Conservation (phyloP, 2,113 vertebrate species). For the Myrmecobius fasciatus region DNA sequence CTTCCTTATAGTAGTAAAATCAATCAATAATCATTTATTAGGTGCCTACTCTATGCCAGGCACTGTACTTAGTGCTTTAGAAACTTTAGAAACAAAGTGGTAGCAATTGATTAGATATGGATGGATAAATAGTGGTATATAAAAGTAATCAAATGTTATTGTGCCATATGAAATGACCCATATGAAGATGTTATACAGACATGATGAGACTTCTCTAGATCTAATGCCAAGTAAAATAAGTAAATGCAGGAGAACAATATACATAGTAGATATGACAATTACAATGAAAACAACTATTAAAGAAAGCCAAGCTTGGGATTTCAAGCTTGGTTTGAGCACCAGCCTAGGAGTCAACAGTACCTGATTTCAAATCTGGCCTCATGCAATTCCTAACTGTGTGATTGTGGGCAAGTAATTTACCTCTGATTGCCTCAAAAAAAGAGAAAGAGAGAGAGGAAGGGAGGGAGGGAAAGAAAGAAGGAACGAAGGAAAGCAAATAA, state of each 20-base stretch:
- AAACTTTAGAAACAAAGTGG: neutral
- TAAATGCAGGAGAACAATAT: neutral
- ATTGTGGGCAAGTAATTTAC: neutral
- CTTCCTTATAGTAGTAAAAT: neutral
- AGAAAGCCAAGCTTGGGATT: neutral
- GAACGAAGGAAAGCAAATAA: neutral
- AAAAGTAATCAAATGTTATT: neutral
- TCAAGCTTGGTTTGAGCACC: too few relatives aligned
- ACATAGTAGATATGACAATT: neutral
- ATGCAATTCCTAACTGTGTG: neutral
- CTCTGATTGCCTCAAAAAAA: neutral
- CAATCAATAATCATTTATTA: neutral
- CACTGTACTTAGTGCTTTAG: neutral
- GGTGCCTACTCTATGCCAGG: neutral
- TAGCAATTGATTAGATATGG: neutral
- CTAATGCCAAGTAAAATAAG: neutral
- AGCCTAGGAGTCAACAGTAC: neutral
- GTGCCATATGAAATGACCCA: neutral
- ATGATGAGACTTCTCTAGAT: neutral
- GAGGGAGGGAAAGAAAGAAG: too few relatives aligned
- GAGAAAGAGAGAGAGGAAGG: too few relatives aligned
- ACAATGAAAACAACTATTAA: neutral
- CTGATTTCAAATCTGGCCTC: neutral
- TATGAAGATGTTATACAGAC: neutral
- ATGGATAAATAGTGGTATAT: neutral